phyloP scores from a whole-genome alignment of 2,888 invertebrate genomes.

The Corythucha ciliata region DNA sequence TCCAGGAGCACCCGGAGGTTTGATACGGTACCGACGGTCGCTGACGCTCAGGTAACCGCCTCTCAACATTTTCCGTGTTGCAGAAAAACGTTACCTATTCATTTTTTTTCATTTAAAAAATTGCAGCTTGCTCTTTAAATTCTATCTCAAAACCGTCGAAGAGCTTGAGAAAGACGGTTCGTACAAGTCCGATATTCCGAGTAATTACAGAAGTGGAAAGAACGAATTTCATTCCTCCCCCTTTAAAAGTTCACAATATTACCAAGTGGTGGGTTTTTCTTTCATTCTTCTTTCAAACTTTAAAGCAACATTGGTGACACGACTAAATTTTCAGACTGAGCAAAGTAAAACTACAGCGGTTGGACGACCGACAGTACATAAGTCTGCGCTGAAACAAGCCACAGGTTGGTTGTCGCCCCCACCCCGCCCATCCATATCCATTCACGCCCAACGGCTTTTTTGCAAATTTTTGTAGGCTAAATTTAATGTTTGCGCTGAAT shows the following conservation, averaged over 20 bases:
- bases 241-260: conserved; percentile 64
- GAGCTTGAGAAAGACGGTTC: conserved; percentile 9
- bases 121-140: conserved; percentile 46
- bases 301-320: not conserved
- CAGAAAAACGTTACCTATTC: not conserved
- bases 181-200: conserved; percentile 7
- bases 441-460: too few species aligned
- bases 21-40: conserved; percentile 66
- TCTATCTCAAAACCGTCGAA: conserved; percentile 41
- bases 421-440: too few species aligned
- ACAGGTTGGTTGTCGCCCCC: conserved; percentile 51
- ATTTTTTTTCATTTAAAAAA: conserved; percentile 7
- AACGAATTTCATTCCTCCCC: conserved; percentile 51
- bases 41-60: conserved; percentile 51
- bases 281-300: not conserved
- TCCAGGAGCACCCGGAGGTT: conserved; percentile 73
- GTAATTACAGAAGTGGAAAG: conserved; percentile 46
- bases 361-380: conserved; percentile 70
- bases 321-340: not conserved
- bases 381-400: conserved; percentile 76
- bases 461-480: too few species aligned
- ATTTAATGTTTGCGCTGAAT: conserved; percentile 2
- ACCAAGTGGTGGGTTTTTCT: conserved; percentile 42
- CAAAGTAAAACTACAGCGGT: conserved; percentile 60
- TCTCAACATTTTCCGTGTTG: not conserved